Conservation (phyloP, 2,888 invertebrate species). For the Meteorus colon region DNA sequence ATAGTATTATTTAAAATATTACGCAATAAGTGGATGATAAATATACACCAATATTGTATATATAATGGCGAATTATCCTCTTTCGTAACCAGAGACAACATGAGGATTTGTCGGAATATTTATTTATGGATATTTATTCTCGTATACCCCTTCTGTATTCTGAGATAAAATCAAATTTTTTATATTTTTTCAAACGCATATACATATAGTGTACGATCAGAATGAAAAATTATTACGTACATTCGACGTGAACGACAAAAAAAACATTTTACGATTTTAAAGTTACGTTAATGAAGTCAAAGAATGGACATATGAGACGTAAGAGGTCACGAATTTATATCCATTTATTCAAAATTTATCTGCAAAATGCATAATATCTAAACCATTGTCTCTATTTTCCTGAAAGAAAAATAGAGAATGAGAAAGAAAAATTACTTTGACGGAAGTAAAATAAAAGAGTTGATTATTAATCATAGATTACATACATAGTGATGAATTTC, state of each 20-base stretch:
- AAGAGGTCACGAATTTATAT: constrained; percentile 12
- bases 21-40: constrained; percentile 23
- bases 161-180: constrained; percentile 21
- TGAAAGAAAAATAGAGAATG: neutral
- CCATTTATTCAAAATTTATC: constrained; percentile 15
- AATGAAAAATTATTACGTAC: constrained; percentile 29
- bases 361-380: neutral
- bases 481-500: neutral
- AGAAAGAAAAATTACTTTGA: neutral
- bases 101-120: neutral
- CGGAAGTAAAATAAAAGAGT: neutral
- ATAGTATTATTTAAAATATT: constrained; percentile 37
- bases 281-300: constrained; percentile 24
- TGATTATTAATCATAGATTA: neutral
- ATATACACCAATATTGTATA: constrained; percentile 13
- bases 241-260: neutral
- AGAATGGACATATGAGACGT: neutral
- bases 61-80: neutral
- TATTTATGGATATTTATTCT: neutral
- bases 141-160: constrained; percentile 7
- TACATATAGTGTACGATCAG: constrained; percentile 13
- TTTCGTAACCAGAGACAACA: constrained; percentile 31
- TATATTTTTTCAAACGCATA: constrained; percentile 10
- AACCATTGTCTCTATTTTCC: neutral
- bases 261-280: constrained; percentile 41